phyloP scores from a whole-genome alignment of 2,797 vertebrate species.

The Psittacula derbiana region DNA sequence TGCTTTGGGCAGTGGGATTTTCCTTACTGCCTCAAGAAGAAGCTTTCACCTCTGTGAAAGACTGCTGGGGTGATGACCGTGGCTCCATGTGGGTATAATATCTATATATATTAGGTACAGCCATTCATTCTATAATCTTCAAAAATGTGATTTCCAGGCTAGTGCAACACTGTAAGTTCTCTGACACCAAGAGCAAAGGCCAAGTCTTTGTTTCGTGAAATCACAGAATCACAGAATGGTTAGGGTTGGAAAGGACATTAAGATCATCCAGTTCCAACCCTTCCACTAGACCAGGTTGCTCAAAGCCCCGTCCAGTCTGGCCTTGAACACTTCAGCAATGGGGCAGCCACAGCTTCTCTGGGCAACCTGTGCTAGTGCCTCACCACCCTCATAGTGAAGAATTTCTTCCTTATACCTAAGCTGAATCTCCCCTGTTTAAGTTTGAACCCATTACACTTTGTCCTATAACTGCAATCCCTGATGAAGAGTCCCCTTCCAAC shows the following conservation, averaged over 20 bases:
- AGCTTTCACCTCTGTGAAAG: neutral
- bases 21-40: neutral
- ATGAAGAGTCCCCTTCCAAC: neutral
- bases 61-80: neutral
- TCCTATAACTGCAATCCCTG: neutral
- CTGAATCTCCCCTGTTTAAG: neutral
- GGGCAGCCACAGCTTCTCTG: neutral
- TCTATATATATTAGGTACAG: neutral
- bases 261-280: neutral
- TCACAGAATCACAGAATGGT: neutral
- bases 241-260: neutral
- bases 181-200: neutral
- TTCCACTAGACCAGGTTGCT: neutral
- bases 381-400: neutral
- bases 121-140: neutral
- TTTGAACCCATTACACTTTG: neutral
- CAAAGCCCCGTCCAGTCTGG: neutral
- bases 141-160: neutral
- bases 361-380: neutral
- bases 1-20: neutral
- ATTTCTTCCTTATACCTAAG: neutral
- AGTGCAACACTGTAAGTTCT: neutral
- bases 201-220: neutral
- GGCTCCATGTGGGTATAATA: neutral
- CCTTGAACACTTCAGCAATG: neutral